Base-by-base conservation (phyloP, 2,113 vertebrate species). In the Protomyctophum bolini region DNA sequence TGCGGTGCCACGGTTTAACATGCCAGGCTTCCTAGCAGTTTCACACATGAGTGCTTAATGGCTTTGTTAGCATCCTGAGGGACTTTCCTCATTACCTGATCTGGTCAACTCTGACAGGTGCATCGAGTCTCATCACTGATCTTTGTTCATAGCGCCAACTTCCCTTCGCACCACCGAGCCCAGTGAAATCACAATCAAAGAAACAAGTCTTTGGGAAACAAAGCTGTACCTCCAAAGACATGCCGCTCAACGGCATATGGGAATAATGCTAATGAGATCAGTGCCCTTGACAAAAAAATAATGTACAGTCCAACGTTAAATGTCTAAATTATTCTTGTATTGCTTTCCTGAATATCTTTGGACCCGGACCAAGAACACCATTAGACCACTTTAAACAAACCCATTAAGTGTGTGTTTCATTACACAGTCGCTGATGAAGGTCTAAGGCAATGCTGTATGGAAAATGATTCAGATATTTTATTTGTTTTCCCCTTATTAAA, bases 341-440 rank as follows among this genome's bases (percentile, higher is more conserved):
- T 83, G 77, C 77, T 67, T 82, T 68, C 62, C 72, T 64, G 54
- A 87, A 81, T 80, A 79, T 80, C 50, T 85, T 92, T 92, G 90
- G 90, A 91, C 52, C 55, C 47, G 65, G 76, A 88, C 91, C 89
- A 92, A 92, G 81, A 92, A 91, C 73, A 82, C 89, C 88, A 90
- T 91, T 91, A 92, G 80, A 61, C 80, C 80, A 77, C 83, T 92
- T 91, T 85, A 83, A 88, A 87, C 80, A 87, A 89, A 91, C 86
- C 85, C 83, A 91, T 91, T 90, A 88, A 86, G 74, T 70, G 57
- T 65, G 64, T 77, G 72, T 88, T 90, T 84, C 75, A 80, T 88
- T 87, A 77, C 75, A 87, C 68, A 80, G 65, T 21, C 59, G 60
- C 82, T 74, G 72, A 83, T 80, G 83, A 85, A 84, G 71, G 75